A percentile compares a stretch with the other conserved stretches of the same genome.
Evolutionary conservation across 2,797 vertebrate species (phyloP).

Genomic region (Anisognathus igniventris): DNA sequence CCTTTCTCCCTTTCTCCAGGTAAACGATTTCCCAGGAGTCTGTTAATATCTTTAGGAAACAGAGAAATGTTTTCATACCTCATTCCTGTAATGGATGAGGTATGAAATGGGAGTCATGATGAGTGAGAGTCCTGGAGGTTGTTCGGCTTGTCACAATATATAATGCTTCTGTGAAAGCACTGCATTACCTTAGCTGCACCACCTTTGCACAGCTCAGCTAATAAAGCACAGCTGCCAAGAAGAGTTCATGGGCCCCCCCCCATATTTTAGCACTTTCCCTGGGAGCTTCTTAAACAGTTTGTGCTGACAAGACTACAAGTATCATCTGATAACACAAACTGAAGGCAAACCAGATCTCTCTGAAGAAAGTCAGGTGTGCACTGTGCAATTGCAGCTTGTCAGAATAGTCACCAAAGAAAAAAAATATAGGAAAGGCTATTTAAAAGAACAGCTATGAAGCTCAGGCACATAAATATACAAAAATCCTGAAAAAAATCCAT

Average conservation of each 20-base stretch:
- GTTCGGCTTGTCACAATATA: constrained; percentile 1
- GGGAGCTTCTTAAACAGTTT: constrained; percentile 25
- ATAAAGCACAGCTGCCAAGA: constrained; percentile 47
- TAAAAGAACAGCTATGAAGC: background rate
- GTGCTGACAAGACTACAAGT: constrained; percentile 21
- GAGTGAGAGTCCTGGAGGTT: constrained; percentile 38
- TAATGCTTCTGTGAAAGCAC: constrained; percentile 10
- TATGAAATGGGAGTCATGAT: constrained; percentile 25
- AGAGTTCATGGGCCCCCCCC: background rate
- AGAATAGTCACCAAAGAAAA: background rate
- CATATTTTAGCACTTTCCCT: constrained; percentile 25
- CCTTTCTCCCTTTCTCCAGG: background rate
- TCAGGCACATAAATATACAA: background rate
- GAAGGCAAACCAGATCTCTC: background rate
- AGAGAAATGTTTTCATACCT: constrained; percentile 36
- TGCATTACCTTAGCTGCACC: background rate
- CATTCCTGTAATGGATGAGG: constrained; percentile 12
- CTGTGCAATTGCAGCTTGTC: background rate
- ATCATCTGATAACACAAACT: background rate
- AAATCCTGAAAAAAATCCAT: background rate
- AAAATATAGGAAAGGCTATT: background rate
- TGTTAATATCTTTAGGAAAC: constrained; percentile 50
- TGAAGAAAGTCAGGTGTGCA: background rate
- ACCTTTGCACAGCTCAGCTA: constrained; percentile 2
- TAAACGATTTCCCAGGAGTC: constrained; percentile 1